Conservation (phyloP, 1,140 invertebrate genomes). For the Atta colombica region DNA sequence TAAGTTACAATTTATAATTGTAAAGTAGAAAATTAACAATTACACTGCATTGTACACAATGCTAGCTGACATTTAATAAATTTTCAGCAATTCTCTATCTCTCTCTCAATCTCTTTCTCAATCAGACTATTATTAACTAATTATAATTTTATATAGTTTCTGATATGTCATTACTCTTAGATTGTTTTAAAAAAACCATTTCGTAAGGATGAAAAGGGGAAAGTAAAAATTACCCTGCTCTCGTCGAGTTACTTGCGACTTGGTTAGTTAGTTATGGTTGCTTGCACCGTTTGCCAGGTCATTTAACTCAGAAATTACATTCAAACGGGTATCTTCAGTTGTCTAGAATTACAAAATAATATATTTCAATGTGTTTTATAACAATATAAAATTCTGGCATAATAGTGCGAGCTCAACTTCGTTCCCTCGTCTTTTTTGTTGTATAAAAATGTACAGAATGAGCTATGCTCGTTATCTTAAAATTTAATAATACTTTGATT, state of each 20-base stretch:
- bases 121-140: background rate
- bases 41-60: background rate
- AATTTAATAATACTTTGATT: background rate
- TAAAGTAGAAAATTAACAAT: constrained; percentile 2
- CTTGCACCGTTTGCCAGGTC: constrained; percentile 42
- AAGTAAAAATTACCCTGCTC: constrained; percentile 55
- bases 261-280: constrained; percentile 39
- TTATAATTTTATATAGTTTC: constrained; percentile 1
- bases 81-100: background rate
- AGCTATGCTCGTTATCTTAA: background rate
- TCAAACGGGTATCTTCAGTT: constrained; percentile 44
- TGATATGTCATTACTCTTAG: background rate
- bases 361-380: constrained; percentile 41
- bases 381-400: constrained; percentile 11
- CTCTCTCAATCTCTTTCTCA: background rate
- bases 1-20: background rate
- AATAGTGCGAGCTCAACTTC: constrained; percentile 1
- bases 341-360: constrained; percentile 57
- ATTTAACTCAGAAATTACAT: constrained; percentile 50
- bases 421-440: background rate
- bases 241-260: constrained; percentile 47
- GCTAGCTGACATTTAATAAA: background rate
- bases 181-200: background rate
- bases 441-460: background rate
- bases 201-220: constrained; percentile 30